Evolutionary conservation across 2,888 invertebrate genomes (phyloP).

Genomic region (Archips crataeganus): DNA sequence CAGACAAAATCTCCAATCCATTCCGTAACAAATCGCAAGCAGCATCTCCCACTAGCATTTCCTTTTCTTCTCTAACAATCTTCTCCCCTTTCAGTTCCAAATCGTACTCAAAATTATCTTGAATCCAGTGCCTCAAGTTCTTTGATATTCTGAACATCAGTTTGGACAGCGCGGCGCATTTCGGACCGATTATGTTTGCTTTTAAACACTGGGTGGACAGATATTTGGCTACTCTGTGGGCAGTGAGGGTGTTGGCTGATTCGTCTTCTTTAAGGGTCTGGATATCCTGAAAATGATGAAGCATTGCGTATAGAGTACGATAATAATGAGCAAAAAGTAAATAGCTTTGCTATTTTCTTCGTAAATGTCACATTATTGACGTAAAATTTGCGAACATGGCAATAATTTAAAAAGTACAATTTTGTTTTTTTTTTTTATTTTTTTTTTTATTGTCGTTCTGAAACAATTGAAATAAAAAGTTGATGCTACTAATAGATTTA

Average conservation of each 20-base stretch:
- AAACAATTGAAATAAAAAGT: too few species aligned
- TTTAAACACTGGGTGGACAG: slow-evolving; percentile 67
- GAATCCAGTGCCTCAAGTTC: slow-evolving; percentile 68
- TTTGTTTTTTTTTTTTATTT: too few species aligned
- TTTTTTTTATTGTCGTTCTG: too few species aligned
- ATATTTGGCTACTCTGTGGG: slow-evolving; percentile 67
- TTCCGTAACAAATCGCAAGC: slow-evolving; percentile 68
- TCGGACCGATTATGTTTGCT: slow-evolving; percentile 72
- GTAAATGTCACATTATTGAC: too few species aligned
- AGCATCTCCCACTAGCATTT: slow-evolving; percentile 62
- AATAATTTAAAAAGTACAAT: too few species aligned
- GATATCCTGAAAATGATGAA: slow-evolving; percentile 14
- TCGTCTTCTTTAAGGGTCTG: slow-evolving; percentile 57
- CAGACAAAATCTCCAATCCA: slow-evolving; percentile 71
- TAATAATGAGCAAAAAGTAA: too few species aligned
- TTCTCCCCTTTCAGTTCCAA: slow-evolving; percentile 54
- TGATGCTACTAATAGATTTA: too few species aligned
- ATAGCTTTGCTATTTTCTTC: too few species aligned
- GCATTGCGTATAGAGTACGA: not conserved
- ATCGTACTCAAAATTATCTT: slow-evolving; percentile 65
- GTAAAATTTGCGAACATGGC: too few species aligned
- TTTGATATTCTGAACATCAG: slow-evolving; percentile 64
- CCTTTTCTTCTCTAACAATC: slow-evolving; percentile 24
- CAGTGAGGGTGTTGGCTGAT: slow-evolving; percentile 52
- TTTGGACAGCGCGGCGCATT: slow-evolving; percentile 72